These are phyloP conservation scores for Galeopterus variegatus DNA, from an alignment of 2,113 vertebrate species.

Conservation along the genomic window DNA sequence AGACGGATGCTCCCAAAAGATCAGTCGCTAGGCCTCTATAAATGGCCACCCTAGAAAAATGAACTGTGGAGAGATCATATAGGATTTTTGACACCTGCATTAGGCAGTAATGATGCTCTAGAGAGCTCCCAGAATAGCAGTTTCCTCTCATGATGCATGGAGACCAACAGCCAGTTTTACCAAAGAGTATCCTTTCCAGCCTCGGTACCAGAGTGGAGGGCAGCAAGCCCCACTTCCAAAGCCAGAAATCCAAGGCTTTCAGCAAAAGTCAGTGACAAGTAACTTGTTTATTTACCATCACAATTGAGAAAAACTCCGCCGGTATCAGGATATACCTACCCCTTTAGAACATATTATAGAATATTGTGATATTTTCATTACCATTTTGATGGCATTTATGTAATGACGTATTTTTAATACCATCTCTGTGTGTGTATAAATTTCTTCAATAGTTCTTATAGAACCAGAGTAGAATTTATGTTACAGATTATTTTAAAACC, in stretches of 20 bases:
- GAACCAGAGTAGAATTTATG: not conserved
- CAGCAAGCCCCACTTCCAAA: not conserved
- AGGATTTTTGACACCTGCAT: not conserved
- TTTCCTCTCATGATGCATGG: not conserved
- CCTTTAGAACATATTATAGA: not conserved
- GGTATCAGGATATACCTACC: not conserved
- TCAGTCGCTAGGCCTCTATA: not conserved
- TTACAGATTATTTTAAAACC: not conserved
- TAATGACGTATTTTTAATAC: not conserved
- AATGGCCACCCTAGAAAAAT: constrained; percentile 23
- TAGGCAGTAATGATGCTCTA: not conserved
- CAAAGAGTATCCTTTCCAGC: not conserved
- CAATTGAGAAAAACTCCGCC: not conserved
- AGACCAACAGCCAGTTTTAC: not conserved
- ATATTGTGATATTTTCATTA: not conserved
- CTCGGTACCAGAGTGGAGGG: not conserved
- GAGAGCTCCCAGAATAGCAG: not conserved
- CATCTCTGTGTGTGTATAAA: not conserved
- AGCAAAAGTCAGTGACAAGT: not conserved
- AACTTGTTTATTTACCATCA: not conserved
- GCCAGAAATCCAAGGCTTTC: constrained; percentile 5
- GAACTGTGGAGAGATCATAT: not conserved
- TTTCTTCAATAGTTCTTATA: not conserved
- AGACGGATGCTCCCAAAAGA: constrained; percentile 8
- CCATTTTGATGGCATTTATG: not conserved